Base-by-base conservation (phyloP, 92 coral and sea anemone species). In the Umimayanthus kanabou region DNA sequence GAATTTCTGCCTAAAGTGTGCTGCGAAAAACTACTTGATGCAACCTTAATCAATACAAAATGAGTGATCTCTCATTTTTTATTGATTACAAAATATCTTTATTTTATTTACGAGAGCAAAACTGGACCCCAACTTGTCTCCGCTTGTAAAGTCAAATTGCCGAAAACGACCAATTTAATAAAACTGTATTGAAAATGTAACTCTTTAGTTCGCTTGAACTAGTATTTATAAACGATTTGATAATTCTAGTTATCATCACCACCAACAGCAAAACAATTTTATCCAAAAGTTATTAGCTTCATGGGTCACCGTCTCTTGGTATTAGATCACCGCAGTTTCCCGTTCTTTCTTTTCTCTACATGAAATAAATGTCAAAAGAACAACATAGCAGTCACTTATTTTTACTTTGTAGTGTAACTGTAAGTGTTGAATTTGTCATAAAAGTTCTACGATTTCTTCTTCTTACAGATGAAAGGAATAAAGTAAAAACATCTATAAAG, bases 191-290 rank as follows among this genome's bases (percentile, higher is more conserved):
- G 66, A 23, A 78, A 78, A 10, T 78, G 82, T 50, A 78, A 47
- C 82, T 47, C 4, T 47, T 78, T 78, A 28, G 82, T 45, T 78
- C 47, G 82, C 65, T 78, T 28, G 82, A 22, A 49, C 39, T 50
- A 23, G 61, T 29, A 23, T 78, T 78, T 55, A 78, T 45, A 45
- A 45, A 78, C 65, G 82, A 50, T 78, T 78, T 78, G 64, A 78
- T 77, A 37, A 47, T 77, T 45, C 81, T 10, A n/a, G 66, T 61
- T 61, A 23, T 61, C 15, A 20, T 57, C 65, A 57, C 20, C 65
- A 57, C 15, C 77, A 33, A 16, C n/a, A 30, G 20, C 40, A 73
- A 16, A 73, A 33, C 42, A 73, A 30, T 47, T 73, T 73, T 37
- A 37, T 73, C 47, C 4, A 18, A 30, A 11, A 74, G 47, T 74